These are phyloP conservation scores for Montipora foliosa DNA, from an alignment of 64 coral and sea anemone species.

Conservation along the genomic window DNA sequence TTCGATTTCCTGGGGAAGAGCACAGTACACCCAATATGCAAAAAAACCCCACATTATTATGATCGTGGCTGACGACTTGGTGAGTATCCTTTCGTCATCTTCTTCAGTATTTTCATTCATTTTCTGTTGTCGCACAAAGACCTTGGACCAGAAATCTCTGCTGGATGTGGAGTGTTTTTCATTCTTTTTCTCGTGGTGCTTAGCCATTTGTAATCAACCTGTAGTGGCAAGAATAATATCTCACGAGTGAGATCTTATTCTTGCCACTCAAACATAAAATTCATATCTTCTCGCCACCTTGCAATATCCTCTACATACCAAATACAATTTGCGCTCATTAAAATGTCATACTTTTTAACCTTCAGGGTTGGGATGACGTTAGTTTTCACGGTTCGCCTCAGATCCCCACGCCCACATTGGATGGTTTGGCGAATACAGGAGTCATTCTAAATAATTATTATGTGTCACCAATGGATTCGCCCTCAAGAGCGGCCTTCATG, in stretches of 20 bases:
- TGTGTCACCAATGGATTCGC: constrained; percentile 82
- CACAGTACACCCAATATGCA: constrained; percentile 11
- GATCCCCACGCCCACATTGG: constrained; percentile 89
- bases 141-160: too few relatives aligned
- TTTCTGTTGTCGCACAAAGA: too few relatives aligned
- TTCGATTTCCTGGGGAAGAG: background rate
- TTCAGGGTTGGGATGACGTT: constrained; percentile 95
- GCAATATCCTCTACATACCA: too few relatives aligned
- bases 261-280: too few relatives aligned
- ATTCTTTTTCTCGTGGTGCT: too few relatives aligned
- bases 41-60: constrained; percentile 92
- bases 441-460: constrained; percentile 95
- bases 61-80: constrained; percentile 93
- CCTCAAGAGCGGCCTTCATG: constrained; percentile 91
- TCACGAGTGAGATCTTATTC: too few relatives aligned
- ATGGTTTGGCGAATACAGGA: constrained; percentile 80
- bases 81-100: constrained; percentile 13
- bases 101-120: background rate
- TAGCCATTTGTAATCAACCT: too few relatives aligned
- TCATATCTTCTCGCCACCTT: too few relatives aligned
- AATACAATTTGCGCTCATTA: background rate
- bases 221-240: too few relatives aligned
- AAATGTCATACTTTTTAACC: background rate
- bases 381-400: constrained; percentile 96
- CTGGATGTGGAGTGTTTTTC: too few relatives aligned